Conservation (phyloP, 1,140 invertebrate genomes). For the Centruroides vittatus region DNA sequence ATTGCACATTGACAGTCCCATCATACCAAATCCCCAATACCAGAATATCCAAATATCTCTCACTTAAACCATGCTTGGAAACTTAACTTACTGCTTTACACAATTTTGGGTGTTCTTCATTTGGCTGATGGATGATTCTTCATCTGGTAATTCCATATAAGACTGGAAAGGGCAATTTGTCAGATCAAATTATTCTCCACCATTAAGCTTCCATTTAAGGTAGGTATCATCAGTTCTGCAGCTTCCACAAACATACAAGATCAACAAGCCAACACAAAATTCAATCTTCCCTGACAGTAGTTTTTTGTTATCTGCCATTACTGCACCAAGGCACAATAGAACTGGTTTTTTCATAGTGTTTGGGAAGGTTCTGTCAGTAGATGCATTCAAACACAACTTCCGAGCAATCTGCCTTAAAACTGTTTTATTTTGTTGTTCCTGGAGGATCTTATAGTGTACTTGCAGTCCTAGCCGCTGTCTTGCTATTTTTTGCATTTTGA, state of each 20-base stretch:
- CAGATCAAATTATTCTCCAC: not conserved
- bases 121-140: not conserved
- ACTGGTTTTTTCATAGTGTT: not conserved
- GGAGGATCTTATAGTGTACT: too few relatives aligned
- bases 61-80: not conserved
- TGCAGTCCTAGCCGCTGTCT: too few relatives aligned
- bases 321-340: not conserved
- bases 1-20: not conserved
- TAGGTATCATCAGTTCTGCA: not conserved
- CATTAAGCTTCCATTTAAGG: not conserved
- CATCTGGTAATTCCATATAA: not conserved
- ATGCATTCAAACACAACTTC: not conserved
- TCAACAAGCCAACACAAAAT: not conserved
- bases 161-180: not conserved
- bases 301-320: not conserved
- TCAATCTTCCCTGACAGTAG: not conserved
- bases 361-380: not conserved
- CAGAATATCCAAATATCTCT: not conserved
- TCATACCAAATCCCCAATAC: not conserved
- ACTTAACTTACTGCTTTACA: not conserved
- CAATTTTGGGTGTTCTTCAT: not conserved
- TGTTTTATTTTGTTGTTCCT: not conserved
- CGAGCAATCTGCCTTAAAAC: not conserved
- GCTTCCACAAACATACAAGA: not conserved
- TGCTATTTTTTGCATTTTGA: too few relatives aligned